Evolutionary conservation across 2,888 invertebrate species (phyloP), one percentile per base, ranked within the genome.

Genomic region (Lasioglossum villosulum): DNA sequence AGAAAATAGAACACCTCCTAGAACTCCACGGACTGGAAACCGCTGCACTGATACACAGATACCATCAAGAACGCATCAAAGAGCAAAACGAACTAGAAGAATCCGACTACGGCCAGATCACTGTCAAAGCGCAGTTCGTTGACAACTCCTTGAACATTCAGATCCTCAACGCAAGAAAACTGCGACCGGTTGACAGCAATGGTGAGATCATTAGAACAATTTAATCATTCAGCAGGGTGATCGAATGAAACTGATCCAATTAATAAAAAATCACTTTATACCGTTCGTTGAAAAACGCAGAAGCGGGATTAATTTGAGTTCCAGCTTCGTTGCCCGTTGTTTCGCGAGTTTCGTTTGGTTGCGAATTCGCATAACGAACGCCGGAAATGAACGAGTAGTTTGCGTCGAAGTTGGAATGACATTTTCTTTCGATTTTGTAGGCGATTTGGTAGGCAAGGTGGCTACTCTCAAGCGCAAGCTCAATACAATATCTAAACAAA

Each of bases 21-120:
- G 96, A 97, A 85, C 95, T 99, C n/a, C 98, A 99, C 93, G 98
- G 98, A 19, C 97, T 98, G 95, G 98, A 98, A 95, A 99, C 99
- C 0, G 96, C 97, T 45, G 97, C 98, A 88, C 96, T 99, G 88
- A 98, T 99, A 90, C 98, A 98, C 94, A 97, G 97, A 95, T 98
- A 97, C 95, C 97, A 96, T 92, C 92, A 96, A 56, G 96, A 96
- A 80, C 94, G 96, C 92, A 96, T 97, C 94, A 96, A 96, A 83
- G 96, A 97, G 91, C 98, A 98, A 92, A 97, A 97, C 89, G 95
- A 95, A 0, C 93, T 96, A 59, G 95, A 96, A 10, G 96, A 97
- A 75, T 96, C 97, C 0, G 96, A 96, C 74, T 96, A 97, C 96
- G 97, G 99, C 37, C 96, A 98, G 92, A 96, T 99, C 76, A 98